Conservation (phyloP, 92 coral and sea anemone genomes). For the Micromussa lordhowensis region DNA sequence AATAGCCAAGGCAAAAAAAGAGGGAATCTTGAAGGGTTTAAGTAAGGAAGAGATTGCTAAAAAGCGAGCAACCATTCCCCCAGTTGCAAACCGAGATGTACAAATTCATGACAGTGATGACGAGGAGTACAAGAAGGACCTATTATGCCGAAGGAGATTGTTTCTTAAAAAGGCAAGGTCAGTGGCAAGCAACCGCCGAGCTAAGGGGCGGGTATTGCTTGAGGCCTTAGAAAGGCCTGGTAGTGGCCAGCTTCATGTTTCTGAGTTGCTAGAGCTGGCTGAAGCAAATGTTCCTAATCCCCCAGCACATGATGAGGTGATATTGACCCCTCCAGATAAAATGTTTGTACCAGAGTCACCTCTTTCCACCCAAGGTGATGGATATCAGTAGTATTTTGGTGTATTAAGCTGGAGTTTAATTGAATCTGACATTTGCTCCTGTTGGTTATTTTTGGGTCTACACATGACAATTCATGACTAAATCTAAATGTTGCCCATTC, state of each 20-base stretch:
- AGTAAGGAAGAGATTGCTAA: too few species aligned
- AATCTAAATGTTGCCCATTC: too few species aligned
- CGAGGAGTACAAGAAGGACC: not conserved
- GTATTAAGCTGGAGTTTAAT: too few species aligned
- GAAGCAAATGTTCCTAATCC: not conserved
- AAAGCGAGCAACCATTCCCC: too few species aligned
- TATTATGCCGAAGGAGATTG: not conserved
- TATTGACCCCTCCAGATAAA: not conserved
- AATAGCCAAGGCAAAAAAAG: too few species aligned
- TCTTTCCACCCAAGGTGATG: not conserved
- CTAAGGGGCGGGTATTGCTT: not conserved
- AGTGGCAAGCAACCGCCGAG: not conserved
- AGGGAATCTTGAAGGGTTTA: too few species aligned
- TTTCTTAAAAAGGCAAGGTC: conserved; percentile 1
- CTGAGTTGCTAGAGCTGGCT: not conserved
- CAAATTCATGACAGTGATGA: not conserved
- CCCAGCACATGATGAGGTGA: not conserved
- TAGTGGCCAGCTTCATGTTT: too few species aligned
- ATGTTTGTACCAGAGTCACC: conserved; percentile 7
- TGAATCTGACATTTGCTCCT: too few species aligned
- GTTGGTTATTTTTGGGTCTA: too few species aligned
- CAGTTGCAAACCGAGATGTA: too few species aligned
- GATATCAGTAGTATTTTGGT: too few species aligned
- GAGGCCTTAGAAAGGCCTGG: conserved; percentile 17
- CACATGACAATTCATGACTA: too few species aligned